Conservation (phyloP, 2,113 vertebrate species). For the Lepisosteus oculatus region DNA sequence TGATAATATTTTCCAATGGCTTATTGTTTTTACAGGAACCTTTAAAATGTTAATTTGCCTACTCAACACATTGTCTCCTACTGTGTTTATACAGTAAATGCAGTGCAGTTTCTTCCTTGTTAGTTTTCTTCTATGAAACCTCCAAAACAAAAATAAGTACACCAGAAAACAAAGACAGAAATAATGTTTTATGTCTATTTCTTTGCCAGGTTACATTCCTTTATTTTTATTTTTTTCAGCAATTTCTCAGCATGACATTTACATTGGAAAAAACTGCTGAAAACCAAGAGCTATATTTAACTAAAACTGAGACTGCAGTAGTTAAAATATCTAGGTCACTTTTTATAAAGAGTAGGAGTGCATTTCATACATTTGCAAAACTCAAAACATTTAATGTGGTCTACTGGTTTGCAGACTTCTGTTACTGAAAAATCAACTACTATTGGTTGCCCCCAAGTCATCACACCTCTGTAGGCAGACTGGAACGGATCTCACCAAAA, state of each 20-base stretch:
- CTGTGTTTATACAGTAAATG: no score
- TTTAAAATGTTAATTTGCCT: no score
- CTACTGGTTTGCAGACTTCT: background rate
- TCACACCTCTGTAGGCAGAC: background rate
- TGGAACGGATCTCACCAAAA: background rate
- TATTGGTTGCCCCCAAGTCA: background rate
- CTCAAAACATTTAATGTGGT: conserved; percentile 2
- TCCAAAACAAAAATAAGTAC: no score
- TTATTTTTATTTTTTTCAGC: no score
- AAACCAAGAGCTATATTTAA: conserved; percentile 4
- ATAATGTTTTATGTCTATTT: no score
- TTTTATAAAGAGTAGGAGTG: conserved; percentile 16
- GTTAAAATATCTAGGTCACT: conserved; percentile 17
- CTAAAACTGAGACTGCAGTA: background rate
- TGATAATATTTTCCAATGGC: no score
- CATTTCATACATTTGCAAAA: conserved; percentile 8
- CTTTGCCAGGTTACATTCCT: no score
- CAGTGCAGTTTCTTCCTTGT: no score
- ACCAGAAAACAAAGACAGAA: no score
- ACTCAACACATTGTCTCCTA: no score
- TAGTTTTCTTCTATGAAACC: no score
- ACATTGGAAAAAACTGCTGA: background rate
- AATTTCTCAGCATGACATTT: conserved; percentile 4
- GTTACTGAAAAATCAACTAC: background rate
- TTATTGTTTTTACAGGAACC: no score